Conservation (phyloP, 1,140 invertebrate species). For the Armadillidium nasatum region DNA sequence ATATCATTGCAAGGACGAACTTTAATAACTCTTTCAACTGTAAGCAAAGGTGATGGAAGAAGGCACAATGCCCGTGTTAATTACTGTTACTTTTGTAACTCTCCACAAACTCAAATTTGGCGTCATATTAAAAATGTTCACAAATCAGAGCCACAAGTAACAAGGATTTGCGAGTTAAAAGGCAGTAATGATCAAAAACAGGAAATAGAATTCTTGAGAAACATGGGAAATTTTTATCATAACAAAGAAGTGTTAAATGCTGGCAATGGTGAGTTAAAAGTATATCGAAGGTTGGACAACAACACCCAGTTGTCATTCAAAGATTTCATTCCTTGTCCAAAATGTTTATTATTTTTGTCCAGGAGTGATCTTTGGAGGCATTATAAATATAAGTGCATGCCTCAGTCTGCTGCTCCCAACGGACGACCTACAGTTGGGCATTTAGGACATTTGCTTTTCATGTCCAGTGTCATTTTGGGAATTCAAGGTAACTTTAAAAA, state of each 20-base stretch:
- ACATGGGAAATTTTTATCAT: not conserved
- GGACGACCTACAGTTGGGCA: not conserved
- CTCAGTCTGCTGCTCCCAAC: not conserved
- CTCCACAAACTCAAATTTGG: not conserved
- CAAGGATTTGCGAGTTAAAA: not conserved
- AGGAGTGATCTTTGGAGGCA: not conserved
- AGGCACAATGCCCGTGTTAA: not conserved
- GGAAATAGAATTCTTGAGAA: not conserved
- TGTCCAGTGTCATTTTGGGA: not conserved
- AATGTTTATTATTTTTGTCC: not conserved
- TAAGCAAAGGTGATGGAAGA: not conserved
- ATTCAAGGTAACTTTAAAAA: not conserved
- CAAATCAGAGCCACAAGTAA: not conserved
- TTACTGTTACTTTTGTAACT: not conserved
- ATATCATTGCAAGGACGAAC: not conserved
- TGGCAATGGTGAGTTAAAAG: not conserved
- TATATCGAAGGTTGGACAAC: not conserved
- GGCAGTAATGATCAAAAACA: not conserved
- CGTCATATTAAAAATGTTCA: constrained; percentile 8
- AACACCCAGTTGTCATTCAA: not conserved
- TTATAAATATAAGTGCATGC: not conserved
- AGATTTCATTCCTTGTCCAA: not conserved
- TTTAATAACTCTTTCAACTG: not conserved
- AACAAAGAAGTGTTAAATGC: not conserved
- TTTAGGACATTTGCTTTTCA: not conserved